Evolutionary conservation across 1,140 invertebrate genomes (phyloP), one percentile per base, ranked within the genome.

Genomic region (Rhyzopertha dominica): DNA sequence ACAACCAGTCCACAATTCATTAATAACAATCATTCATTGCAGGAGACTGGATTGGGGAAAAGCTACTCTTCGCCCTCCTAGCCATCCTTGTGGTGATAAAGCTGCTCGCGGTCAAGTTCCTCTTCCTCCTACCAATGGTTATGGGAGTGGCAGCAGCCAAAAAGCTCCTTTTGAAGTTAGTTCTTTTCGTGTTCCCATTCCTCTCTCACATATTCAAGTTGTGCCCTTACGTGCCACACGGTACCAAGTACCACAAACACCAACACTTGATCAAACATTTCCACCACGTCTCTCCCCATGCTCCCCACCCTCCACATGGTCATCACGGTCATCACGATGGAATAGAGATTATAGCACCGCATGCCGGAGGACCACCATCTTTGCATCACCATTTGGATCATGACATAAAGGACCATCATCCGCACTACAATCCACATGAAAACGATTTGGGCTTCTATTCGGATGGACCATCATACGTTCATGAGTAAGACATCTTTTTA

Each of bases 161-260:
- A 67, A 90, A 89, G 61, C 68, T 90, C 40, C 74, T 89, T 50
- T 69, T 90, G 3, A 89, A 90, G 57, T 69, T 88, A 20, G 61
- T 90, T 13, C 73, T 90, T 1, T 89, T 89, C 73, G 59, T 90
- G 4, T 85, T 89, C 59, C 87, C 87, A 1, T 84, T 84, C 0
- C 68, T 90, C 26, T 79, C 84, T 35, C 84, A 88, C 59, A 75
- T 90, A 47, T 90, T 89, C 70, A 89, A 88, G 61, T 71, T 88
- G 1, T 90, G 87, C 64, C 83, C 84, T 67, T 88, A 88, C 53
- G 84, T 87, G 43, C 76, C 78, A 38, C 79, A 85, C 45, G 70
- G 71, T 1, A 77, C 81, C n/a, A 85, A 85, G 54, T 82, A 77
- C 52, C 84, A 88, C 58, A 85, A 87, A 51, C 85, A 88, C 60